phyloP scores from a whole-genome alignment of 2,113 vertebrate genomes.

The Austrofundulus limnaeus region DNA sequence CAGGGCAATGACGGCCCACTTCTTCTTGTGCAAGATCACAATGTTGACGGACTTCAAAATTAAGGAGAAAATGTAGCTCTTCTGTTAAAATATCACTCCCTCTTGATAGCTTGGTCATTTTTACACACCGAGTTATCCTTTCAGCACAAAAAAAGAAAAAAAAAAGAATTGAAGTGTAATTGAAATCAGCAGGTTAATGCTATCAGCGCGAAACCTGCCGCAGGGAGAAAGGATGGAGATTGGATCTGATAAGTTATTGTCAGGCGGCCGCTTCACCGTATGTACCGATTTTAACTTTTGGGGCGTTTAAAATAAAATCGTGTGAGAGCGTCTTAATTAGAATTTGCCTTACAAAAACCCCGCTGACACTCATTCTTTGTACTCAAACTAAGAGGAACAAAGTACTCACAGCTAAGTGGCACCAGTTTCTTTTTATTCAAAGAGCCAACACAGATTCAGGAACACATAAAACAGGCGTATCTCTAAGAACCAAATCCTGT shows the following conservation, averaged over 20 bases:
- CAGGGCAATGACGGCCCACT: constrained; percentile 2
- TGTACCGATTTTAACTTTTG: constrained; percentile 8
- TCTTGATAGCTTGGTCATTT: constrained; percentile 16
- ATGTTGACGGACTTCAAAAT: constrained; percentile 14
- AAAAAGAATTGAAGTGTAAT: background rate
- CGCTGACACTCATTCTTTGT: background rate
- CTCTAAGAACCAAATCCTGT: background rate
- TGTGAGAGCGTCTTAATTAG: constrained; percentile 31
- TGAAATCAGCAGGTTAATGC: constrained; percentile 6
- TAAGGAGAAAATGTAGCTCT: background rate
- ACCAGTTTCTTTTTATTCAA: constrained; percentile 5
- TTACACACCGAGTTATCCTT: background rate
- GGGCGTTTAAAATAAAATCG: constrained; percentile 21
- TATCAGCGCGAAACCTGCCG: constrained; percentile 6
- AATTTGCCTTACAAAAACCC: constrained; percentile 26
- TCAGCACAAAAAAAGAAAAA: background rate
- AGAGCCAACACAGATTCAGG: constrained; percentile 4
- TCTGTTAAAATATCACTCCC: background rate
- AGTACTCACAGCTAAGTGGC: constrained; percentile 2
- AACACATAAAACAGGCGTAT: constrained; percentile 17
- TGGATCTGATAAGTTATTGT: constrained; percentile 28
- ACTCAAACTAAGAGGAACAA: constrained; percentile 6
- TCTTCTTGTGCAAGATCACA: constrained; percentile 3
- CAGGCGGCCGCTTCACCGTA: constrained; percentile 19
- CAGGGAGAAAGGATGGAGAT: constrained; percentile 9